Conservation (phyloP, 2,113 vertebrate genomes). For the Coracopsis vasa region DNA sequence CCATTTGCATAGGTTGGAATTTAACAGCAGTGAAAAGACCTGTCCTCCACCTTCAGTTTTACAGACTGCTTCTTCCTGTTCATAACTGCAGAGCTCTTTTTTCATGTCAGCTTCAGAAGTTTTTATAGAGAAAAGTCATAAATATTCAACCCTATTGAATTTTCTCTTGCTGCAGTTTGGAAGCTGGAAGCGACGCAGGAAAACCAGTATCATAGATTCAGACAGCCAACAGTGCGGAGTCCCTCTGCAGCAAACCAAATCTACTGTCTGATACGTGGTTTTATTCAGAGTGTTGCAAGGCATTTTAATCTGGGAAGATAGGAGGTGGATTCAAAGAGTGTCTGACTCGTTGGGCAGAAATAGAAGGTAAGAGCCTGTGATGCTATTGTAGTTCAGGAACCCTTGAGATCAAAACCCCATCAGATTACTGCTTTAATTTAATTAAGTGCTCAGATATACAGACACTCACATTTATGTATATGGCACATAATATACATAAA, state of each 20-base stretch:
- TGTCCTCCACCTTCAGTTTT: constrained; percentile 21
- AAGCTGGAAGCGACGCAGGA: not conserved
- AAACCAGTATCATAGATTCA: not conserved
- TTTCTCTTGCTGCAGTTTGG: not conserved
- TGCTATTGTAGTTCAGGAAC: not conserved
- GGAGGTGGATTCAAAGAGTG: not conserved
- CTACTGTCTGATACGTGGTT: not conserved
- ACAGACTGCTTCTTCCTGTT: not conserved
- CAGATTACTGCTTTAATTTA: not conserved
- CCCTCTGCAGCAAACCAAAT: not conserved
- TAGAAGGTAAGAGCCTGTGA: not conserved
- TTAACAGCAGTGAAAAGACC: not conserved
- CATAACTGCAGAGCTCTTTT: not conserved
- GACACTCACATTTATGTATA: not conserved
- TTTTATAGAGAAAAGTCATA: not conserved
- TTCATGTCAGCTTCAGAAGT: not conserved
- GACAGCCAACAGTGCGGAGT: not conserved
- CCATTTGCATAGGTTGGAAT: not conserved
- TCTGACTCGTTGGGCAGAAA: not conserved
- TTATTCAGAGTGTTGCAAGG: not conserved
- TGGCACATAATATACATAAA: not conserved
- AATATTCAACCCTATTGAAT: not conserved
- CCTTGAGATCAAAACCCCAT: not conserved
- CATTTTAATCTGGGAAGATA: not conserved
- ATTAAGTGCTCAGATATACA: not conserved